Evolutionary conservation across 2,888 invertebrate species (phyloP), one percentile per base, ranked within the genome.

Genomic region (Athalia cordata): DNA sequence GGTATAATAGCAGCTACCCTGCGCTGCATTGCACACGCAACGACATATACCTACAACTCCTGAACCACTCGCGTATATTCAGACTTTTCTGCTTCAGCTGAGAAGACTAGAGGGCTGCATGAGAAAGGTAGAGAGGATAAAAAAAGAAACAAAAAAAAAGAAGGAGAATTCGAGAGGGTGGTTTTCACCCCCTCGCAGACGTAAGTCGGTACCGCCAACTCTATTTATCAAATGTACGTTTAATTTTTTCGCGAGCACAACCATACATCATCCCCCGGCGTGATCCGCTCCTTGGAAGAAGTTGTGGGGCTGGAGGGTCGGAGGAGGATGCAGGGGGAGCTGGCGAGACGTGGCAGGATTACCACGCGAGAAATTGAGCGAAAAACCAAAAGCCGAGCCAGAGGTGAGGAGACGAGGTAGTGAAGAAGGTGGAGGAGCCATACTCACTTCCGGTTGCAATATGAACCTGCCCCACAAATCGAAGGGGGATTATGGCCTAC

Each of bases 151-250:
- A 9, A 47, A 9, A 47, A 4, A 29, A 7, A 59, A 72, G 15
- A 49, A 15, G 45, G 49, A 68, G 68, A 13, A 9, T 13, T n/a
- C 11, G 7, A 50, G 50, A 8, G 47, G 50, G 47, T 4, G 1
- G 59, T 29, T 13, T 72, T 65, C 64, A 75, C 72, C 64, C 45
- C 62, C 66, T 77, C 78, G 64, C 79, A 68, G 68, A 76, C 79
- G 77, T 57, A 49, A 81, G 82, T 81, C 82, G 78, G 81, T 81
- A 82, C 80, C 77, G 76, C 84, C 82, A 84, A 84, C 85, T 87
- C 89, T 87, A 89, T 89, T 89, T 88, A 89, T 89, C 88, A 89
- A 88, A 85, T 84, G 85, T 86, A 85, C 88, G 86, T 88, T 89
- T 89, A 89, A 89, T 89, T 89, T 87, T 89, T 89, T 88, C 85